Percentiles rank a stretch among this genome's conserved stretches.
These are phyloP conservation scores for Eurytoma adleriae DNA, from an alignment of 2,888 invertebrate species.

Conservation along the genomic window DNA sequence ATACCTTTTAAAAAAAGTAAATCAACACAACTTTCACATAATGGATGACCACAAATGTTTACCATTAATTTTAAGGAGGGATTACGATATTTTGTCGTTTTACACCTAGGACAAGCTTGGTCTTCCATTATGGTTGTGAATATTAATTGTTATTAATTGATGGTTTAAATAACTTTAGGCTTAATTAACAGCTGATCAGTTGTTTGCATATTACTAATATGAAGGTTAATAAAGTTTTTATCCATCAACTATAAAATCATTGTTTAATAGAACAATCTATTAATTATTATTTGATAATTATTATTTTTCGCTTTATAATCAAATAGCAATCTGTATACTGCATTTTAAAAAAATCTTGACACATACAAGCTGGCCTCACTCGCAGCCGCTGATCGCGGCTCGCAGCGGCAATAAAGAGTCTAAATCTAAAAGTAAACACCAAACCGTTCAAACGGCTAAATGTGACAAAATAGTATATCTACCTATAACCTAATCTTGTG, in stretches of 20 bases:
- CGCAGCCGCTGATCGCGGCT: no score
- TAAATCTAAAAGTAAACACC: no score
- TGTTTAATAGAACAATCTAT: not conserved
- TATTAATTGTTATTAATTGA: not conserved
- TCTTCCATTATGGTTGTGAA: slow-evolving; percentile 76
- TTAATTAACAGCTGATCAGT: not conserved
- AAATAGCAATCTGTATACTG: no score
- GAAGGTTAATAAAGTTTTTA: not conserved
- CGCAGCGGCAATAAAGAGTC: no score
- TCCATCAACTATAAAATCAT: not conserved
- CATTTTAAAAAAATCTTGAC: no score
- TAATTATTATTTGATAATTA: not conserved
- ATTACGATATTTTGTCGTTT: slow-evolving; percentile 97
- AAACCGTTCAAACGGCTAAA: no score
- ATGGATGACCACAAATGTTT: slow-evolving; percentile 97
- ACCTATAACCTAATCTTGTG: no score
- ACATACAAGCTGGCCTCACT: no score
- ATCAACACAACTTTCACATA: slow-evolving; percentile 99
- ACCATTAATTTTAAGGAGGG: slow-evolving; percentile 98
- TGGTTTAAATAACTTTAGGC: no score
- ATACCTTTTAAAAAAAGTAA: slow-evolving; percentile 95
- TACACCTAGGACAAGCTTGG: slow-evolving; percentile 95
- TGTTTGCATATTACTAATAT: not conserved
- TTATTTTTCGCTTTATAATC: no score
- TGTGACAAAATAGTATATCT: no score